Conservation (phyloP, 2,797 vertebrate genomes). For the Spinus olivaceus region DNA sequence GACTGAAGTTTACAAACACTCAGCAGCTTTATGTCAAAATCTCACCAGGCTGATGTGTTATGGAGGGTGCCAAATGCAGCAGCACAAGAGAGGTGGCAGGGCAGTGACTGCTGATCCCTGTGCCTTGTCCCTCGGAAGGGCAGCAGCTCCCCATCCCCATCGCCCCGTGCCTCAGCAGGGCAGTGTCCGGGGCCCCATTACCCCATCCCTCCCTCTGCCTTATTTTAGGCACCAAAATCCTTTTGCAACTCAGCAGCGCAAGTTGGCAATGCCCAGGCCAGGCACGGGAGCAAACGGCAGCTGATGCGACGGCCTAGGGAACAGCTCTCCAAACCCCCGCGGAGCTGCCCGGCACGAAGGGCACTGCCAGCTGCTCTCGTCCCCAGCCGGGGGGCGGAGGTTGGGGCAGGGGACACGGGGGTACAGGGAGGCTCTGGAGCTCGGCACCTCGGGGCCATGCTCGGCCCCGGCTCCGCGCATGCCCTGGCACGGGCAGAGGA, state of each 20-base stretch:
- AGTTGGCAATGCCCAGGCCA: rapidly evolving
- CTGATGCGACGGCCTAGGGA: rapidly evolving
- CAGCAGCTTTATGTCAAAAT: not conserved
- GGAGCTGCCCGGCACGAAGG: rapidly evolving
- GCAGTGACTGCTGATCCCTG: not conserved
- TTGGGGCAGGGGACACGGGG: not conserved
- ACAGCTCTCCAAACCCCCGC: rapidly evolving
- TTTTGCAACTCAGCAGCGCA: not conserved
- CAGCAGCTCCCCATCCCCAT: not conserved
- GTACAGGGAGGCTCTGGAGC: not conserved
- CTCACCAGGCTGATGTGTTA: not conserved
- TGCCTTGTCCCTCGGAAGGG: rapidly evolving
- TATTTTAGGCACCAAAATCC: not conserved
- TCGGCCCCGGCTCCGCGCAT: not conserved
- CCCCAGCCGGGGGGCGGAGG: not conserved
- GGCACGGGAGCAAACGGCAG: rapidly evolving
- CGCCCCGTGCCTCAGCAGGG: not conserved
- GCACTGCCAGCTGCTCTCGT: not conserved
- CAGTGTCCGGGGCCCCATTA: not conserved
- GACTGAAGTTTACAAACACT: not conserved
- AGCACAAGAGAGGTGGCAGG: rapidly evolving
- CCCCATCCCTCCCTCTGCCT: not conserved
- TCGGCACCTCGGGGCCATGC: not conserved
- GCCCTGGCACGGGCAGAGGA: not conserved
- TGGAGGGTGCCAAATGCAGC: rapidly evolving